A percentile compares a stretch with the other conserved stretches of the same genome.
Evolutionary conservation across 2,113 vertebrate genomes (phyloP).

Genomic region (Malurus melanocephalus): DNA sequence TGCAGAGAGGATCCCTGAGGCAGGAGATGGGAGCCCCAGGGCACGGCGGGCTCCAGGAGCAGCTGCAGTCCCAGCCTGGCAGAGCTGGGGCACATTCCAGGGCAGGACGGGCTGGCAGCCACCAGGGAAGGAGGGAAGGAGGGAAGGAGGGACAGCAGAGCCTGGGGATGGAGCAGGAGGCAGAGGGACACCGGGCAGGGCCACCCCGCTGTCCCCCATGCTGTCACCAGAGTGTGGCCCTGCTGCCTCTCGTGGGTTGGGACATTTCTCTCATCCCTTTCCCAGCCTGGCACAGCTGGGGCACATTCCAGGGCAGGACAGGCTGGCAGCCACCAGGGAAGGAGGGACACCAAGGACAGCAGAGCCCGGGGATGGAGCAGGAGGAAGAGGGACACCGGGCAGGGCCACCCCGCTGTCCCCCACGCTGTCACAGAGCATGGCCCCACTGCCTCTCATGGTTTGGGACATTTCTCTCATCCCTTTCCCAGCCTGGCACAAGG

Average conservation of each 20-base stretch:
- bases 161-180: background rate
- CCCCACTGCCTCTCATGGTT: accelerated
- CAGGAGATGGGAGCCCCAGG: background rate
- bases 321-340: background rate
- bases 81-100: background rate
- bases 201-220: background rate
- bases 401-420: background rate
- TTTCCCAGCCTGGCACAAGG: background rate
- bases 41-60: background rate
- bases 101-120: background rate
- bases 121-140: background rate
- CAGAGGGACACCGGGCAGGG: background rate
- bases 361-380: background rate
- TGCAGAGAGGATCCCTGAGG: background rate
- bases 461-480: background rate
- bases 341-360: background rate
- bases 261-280: background rate
- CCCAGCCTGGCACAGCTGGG: background rate
- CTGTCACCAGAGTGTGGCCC: background rate
- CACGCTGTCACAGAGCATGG: background rate
- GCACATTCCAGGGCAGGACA: background rate
- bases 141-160: background rate
- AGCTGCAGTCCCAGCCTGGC: background rate
- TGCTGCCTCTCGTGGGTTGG: accelerated
- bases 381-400: background rate